A percentile compares a stretch with the other conserved stretches of the same genome.
Evolutionary conservation across 2,797 vertebrate genomes (phyloP).

Genomic region (Sebastes oblongus): DNA sequence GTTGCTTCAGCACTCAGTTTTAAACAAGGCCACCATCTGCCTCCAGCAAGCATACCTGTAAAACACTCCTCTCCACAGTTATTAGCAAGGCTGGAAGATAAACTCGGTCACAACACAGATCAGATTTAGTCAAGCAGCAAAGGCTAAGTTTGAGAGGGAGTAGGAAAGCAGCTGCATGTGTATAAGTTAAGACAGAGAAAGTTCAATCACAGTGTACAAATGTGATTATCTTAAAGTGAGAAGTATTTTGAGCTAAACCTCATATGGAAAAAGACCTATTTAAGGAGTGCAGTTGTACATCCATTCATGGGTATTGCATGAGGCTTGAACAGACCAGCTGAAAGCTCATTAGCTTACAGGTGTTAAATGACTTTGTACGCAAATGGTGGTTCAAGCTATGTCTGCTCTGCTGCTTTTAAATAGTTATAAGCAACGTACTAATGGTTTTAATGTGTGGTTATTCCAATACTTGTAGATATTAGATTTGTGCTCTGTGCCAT

Average conservation of each 20-base stretch:
- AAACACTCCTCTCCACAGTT: constrained; percentile 33
- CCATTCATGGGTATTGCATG: constrained; percentile 65
- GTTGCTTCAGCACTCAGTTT: constrained; percentile 43
- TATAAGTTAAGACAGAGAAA: neutral
- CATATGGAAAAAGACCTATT: neutral
- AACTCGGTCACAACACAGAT: neutral
- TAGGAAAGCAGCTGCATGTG: neutral
- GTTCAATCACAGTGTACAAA: neutral
- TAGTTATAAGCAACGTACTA: neutral
- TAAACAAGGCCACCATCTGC: constrained; percentile 68
- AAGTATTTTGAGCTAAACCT: neutral
- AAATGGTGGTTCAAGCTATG: constrained; percentile 35
- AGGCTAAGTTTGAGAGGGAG: neutral
- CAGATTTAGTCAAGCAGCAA: neutral
- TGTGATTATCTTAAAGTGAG: neutral
- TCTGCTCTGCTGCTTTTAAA: constrained; percentile 17
- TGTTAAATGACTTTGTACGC: constrained; percentile 66
- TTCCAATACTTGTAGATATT: neutral
- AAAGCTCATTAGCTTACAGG: constrained; percentile 60
- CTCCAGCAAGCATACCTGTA: constrained; percentile 46
- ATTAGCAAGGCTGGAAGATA: constrained; percentile 9
- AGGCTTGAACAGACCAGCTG: constrained; percentile 45
- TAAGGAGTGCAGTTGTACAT: constrained; percentile 6
- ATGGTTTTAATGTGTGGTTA: neutral
- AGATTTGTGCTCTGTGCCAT: neutral